Base-by-base conservation (phyloP, 2,113 vertebrate genomes). In the Xenus cinereus region DNA sequence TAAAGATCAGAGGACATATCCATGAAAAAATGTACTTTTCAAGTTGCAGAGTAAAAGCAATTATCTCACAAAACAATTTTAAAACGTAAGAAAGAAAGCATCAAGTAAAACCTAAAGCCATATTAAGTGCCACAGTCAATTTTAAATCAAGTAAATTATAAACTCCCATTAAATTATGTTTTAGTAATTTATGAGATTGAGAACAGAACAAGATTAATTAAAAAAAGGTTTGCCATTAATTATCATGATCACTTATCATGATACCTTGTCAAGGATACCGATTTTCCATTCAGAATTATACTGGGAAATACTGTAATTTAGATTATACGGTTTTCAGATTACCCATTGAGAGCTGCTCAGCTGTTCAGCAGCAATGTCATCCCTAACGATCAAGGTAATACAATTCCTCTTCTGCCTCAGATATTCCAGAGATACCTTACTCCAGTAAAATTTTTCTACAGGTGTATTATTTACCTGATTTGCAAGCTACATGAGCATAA, bases 1-100 rank as follows among this genome's bases (percentile, higher is more conserved):
- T 95, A 98, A 98, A 96, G 96, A 97, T 62, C 81, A 97, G 92
- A 98, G 64, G 96, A 45, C 35, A 97, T 22, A 87, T 60, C 91
- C 76, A 79, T 95, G 86, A 91, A 95, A 95, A 90, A 89, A 93
- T 57, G 20, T n/a, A 84, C 35, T 81, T 95, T 83, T 51, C n/a
- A 95, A 80, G 74, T 79, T 90, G 84, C 48, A 96, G 32, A 90
- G 20, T 41, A 85, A 95, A 96, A 87, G 17, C 59, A 93, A 71
- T 89, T 81, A 95, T 48, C 32, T 56, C 53, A 86, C 27, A 91
- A 73, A 93, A 86, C 46, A 84, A 89, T 50, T 37, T 51, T 33
- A 46, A 84, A 50, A 46, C 14, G 54, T 54, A 5, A 74, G 28
- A 84, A 95, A 86, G 10, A 97, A 75, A 33, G 53, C 19, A 78